Evolutionary conservation across 2,113 vertebrate genomes (phyloP), one percentile per base, ranked within the genome.

Genomic region (Myiozetetes cayanensis): DNA sequence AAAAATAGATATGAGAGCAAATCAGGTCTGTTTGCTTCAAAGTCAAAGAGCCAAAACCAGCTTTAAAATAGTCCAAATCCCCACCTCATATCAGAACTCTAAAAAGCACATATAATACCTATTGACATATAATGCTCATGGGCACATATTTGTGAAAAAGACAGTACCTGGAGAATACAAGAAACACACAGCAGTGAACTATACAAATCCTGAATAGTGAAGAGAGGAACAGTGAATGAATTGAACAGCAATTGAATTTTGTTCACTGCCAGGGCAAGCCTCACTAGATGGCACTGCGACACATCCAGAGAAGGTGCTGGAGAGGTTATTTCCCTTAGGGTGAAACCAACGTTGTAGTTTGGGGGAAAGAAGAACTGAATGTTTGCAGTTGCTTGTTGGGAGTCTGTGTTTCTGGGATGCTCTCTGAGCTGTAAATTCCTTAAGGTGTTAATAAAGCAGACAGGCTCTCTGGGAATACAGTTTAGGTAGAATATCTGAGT

Each of bases 271-370:
- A 14, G 49, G 58, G 12, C 35, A 39, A 25, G 55, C 3, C 47
- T 91, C 94, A 61, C 91, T 94, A 96, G 94, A 91, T 94, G 91
- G 93, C 93, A 75, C 77, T 95, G 89, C 37, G 65, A 85, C 41
- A 90, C 49, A 52, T 3, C 5, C 66, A 39, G 15, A 91, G n/a
- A 10, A 6, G 1, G 10, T 3, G 12, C 8, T 7, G 44, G 15
- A 84, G 63, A 20, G 11, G 16, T 23, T 23, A 2, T 14, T 59
- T 25, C 65, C 41, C 17, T 22, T 4, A 1, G 8, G 0, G 12
- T 9, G 35, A 5, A 4, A 72, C 33, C 2, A 0, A 35, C 50
- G 24, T 50, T 47, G 8, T 3, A 21, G 55, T 44, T 37, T 3
- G 1, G 28, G 50, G n/a, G 20, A 55, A 72, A 50, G 39, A 63